phyloP scores from a whole-genome alignment of 2,113 vertebrate genomes.

The Etheostoma cragini region DNA sequence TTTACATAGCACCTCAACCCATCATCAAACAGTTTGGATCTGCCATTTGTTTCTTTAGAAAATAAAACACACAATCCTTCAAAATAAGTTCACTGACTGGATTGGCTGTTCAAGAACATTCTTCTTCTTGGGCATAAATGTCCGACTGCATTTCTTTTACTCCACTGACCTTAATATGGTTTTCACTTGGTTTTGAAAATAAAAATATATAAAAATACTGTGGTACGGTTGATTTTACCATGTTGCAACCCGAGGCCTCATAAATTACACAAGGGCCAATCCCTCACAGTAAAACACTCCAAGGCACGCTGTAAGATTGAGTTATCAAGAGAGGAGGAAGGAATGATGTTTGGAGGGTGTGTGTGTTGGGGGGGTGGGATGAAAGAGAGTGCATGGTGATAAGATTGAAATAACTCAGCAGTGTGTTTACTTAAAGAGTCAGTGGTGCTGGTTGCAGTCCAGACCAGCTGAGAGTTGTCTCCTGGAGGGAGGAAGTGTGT shows the following conservation, averaged over 20 bases:
- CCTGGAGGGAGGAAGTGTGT: conserved; percentile 28
- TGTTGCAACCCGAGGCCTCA: conserved; percentile 32
- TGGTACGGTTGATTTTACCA: conserved; percentile 5
- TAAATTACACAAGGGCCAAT: conserved; percentile 50
- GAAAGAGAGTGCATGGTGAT: conserved; percentile 46
- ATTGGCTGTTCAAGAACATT: not conserved
- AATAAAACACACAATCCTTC: not conserved
- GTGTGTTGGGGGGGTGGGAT: conserved; percentile 23
- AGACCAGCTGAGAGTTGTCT: conserved; percentile 64
- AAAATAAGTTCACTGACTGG: not conserved
- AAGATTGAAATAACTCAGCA: conserved; percentile 54
- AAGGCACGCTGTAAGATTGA: conserved; percentile 39
- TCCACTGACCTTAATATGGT: not conserved
- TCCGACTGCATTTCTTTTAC: not conserved
- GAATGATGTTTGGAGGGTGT: conserved; percentile 9
- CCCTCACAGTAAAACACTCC: conserved; percentile 51
- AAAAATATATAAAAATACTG: not conserved
- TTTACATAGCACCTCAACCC: too few relatives aligned
- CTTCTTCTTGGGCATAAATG: not conserved
- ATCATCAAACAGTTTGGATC: not conserved
- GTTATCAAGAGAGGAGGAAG: conserved; percentile 18
- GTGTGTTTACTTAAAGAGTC: conserved; percentile 61
- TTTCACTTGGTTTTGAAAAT: not conserved
- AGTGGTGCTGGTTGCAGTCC: conserved; percentile 40
- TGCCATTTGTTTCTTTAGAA: not conserved